Conservation (phyloP, 2,797 vertebrate species). For the Cyprinodon diabolis region DNA sequence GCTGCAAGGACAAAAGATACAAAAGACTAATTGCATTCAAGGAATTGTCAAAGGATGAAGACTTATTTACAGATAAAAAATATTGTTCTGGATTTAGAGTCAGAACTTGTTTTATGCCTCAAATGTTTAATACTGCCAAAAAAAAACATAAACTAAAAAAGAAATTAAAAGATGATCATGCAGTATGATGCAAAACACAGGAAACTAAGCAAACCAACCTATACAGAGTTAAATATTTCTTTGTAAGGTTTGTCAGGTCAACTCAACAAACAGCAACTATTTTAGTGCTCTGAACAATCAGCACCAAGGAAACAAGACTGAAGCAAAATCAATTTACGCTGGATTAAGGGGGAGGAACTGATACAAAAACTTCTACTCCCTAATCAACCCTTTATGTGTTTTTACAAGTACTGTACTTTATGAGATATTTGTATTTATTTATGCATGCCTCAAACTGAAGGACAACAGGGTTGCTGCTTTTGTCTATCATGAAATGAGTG, state of each 20-base stretch:
- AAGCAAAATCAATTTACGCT: conserved; percentile 34
- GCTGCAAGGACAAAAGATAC: not conserved
- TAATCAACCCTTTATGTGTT: conserved; percentile 42
- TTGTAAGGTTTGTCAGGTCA: conserved; percentile 29
- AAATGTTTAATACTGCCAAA: conserved; percentile 68
- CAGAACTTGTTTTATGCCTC: conserved; percentile 55
- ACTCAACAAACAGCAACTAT: conserved; percentile 22
- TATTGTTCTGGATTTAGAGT: conserved; percentile 1
- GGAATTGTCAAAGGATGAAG: not conserved
- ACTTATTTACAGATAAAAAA: conserved; percentile 4
- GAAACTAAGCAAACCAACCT: conserved; percentile 29
- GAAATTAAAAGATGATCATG: conserved; percentile 24
- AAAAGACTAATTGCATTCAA: conserved; percentile 9
- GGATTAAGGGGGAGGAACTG: conserved; percentile 30
- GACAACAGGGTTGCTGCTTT: conserved; percentile 41
- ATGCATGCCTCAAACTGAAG: conserved; percentile 52
- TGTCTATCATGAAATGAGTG: conserved; percentile 7
- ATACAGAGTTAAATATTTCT: conserved; percentile 8
- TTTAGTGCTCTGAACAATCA: conserved; percentile 25
- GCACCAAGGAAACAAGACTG: conserved; percentile 14
- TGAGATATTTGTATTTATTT: conserved; percentile 51
- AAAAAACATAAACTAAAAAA: conserved; percentile 29
- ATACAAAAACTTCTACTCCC: conserved; percentile 25
- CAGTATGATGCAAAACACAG: conserved; percentile 18
- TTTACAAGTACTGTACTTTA: conserved; percentile 43